Evolutionary conservation across 2,797 vertebrate species (phyloP).

Genomic region (Rhabdophis nuchalis): DNA sequence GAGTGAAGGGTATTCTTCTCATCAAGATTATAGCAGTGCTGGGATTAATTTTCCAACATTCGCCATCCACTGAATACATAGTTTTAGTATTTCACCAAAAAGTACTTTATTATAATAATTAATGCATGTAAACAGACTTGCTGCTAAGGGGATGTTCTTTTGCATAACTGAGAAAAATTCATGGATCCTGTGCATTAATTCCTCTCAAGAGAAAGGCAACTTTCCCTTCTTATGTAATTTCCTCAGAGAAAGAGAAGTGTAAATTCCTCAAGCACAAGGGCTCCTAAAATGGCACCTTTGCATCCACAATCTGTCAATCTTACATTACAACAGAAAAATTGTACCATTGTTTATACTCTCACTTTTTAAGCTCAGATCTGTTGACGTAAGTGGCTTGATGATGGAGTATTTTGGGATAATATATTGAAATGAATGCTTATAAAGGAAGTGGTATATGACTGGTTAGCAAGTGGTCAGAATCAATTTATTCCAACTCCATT

Average conservation of each 20-base stretch:
- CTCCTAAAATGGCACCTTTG: not conserved
- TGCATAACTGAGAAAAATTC: not conserved
- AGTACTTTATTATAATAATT: not conserved
- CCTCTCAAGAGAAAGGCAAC: not conserved
- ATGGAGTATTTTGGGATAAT: not conserved
- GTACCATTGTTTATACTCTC: not conserved
- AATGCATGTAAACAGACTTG: not conserved
- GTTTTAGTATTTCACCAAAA: not conserved
- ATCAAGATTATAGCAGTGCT: not conserved
- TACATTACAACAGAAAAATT: not conserved
- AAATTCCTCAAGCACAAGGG: not conserved
- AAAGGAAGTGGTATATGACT: not conserved
- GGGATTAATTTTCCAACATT: not conserved
- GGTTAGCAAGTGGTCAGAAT: not conserved
- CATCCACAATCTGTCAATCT: not conserved
- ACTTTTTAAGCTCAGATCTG: not conserved
- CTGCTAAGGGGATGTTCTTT: not conserved
- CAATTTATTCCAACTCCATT: not conserved
- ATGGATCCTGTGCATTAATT: not conserved
- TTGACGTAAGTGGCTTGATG: not conserved
- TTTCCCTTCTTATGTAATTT: not conserved
- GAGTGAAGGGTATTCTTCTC: not conserved
- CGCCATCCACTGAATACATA: not conserved
- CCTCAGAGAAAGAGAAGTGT: not conserved
- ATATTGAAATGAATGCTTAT: not conserved